Conservation (phyloP, 2,888 invertebrate genomes). For the Drosophila rubida region DNA sequence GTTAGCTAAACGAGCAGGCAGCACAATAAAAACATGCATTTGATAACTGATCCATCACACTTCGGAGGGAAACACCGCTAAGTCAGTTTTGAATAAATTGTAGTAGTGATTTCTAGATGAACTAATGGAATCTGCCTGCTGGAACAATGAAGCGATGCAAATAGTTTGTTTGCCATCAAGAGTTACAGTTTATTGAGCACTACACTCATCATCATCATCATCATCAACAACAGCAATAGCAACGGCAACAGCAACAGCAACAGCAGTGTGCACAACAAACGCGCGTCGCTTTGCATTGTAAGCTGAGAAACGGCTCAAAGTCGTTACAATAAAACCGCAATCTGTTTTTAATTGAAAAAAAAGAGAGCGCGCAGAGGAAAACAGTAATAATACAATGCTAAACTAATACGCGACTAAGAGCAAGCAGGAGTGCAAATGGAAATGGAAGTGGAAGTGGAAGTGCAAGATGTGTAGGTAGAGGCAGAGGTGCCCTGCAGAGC, state of each 20-base stretch:
- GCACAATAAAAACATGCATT: too few species aligned
- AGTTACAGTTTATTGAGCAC: conserved; percentile 11
- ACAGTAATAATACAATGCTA: not conserved
- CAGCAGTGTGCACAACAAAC: too few species aligned
- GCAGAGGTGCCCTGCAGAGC: not conserved
- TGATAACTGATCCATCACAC: too few species aligned
- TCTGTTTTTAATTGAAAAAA: conserved; percentile 69
- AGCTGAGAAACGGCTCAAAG: conserved; percentile 76
- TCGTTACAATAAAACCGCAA: conserved; percentile 71
- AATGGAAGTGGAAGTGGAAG: conserved; percentile 10
- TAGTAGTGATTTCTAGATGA: too few species aligned
- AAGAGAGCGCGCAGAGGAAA: not conserved
- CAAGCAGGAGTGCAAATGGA: not conserved
- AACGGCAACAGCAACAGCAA: too few species aligned
- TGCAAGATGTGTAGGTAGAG: not conserved
- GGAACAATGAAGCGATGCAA: too few species aligned
- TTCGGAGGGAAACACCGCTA: too few species aligned
- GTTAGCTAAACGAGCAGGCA: not conserved
- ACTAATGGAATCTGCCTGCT: too few species aligned
- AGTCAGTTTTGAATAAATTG: too few species aligned
- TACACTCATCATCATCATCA: conserved; percentile 19
- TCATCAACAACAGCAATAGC: not conserved
- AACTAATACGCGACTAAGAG: not conserved
- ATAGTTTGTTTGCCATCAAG: not conserved
- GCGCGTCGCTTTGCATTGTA: conserved; percentile 37